phyloP scores from a whole-genome alignment of 2,888 invertebrate species.

The Chamaedrilus cognettii region DNA sequence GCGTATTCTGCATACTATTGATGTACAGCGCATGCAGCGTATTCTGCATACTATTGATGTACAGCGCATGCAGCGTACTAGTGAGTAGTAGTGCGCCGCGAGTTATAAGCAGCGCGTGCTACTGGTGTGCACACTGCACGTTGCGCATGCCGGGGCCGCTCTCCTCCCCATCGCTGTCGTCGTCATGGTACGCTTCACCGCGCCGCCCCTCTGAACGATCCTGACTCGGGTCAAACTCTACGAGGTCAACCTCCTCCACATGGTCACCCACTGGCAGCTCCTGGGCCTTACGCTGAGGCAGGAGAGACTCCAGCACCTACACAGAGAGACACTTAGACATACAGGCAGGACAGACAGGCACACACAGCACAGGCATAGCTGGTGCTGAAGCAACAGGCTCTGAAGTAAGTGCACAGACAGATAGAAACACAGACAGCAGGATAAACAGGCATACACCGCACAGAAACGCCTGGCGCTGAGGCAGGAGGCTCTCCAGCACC shows the following conservation, averaged over 20 bases:
- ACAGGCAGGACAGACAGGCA: background rate
- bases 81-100: too few species aligned
- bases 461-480: background rate
- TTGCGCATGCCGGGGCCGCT: conserved; percentile 61
- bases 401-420: background rate
- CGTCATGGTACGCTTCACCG: conserved; percentile 69
- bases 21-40: too few species aligned
- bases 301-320: conserved; percentile 72
- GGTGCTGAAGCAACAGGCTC: background rate
- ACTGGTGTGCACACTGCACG: conserved; percentile 83
- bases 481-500: background rate
- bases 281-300: conserved; percentile 72
- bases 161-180: conserved; percentile 70
- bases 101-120: background rate
- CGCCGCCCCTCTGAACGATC: conserved; percentile 63
- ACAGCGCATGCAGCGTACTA: too few species aligned
- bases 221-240: conserved; percentile 71
- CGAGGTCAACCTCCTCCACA: conserved; percentile 83
- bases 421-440: background rate
- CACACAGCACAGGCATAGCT: too few species aligned
- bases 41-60: too few species aligned
- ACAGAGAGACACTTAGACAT: conserved; percentile 43
- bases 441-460: too few species aligned
- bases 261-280: conserved; percentile 75
- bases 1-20: too few species aligned